Evolutionary conservation across 2,113 vertebrate genomes (phyloP).

Genomic region (Nyctibius bracteatus): DNA sequence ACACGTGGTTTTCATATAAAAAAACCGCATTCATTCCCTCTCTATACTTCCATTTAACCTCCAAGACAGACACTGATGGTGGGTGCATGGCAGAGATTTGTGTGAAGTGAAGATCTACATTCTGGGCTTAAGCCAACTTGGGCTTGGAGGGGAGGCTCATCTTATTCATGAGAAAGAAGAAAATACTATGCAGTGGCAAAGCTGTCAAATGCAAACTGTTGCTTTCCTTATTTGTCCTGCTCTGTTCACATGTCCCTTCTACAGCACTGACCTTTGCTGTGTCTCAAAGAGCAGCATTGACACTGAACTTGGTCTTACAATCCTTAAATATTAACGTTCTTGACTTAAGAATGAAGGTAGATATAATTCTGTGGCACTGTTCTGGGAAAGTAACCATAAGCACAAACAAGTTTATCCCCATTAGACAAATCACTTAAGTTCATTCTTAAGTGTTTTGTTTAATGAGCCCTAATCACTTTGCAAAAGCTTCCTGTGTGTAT

Average conservation of each 20-base stretch:
- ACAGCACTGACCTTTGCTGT: background rate
- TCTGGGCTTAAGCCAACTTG: background rate
- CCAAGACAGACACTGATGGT: background rate
- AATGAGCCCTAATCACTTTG: constrained; percentile 11
- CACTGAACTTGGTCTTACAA: background rate
- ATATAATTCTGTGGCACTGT: background rate
- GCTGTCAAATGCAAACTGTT: background rate
- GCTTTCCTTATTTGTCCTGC: background rate
- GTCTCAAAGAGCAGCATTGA: background rate
- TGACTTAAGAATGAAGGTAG: background rate
- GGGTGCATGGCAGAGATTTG: background rate
- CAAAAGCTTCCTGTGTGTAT: background rate
- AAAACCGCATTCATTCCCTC: background rate
- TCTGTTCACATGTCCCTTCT: background rate
- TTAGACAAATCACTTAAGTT: constrained; percentile 3
- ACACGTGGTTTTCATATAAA: background rate
- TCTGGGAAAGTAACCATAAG: background rate
- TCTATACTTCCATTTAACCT: background rate
- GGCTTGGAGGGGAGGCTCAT: background rate
- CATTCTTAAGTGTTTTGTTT: constrained; percentile 8
- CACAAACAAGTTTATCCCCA: background rate
- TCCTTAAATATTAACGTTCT: background rate
- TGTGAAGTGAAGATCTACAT: background rate
- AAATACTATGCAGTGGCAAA: background rate
- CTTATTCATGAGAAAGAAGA: background rate